Evolutionary conservation across 2,113 vertebrate genomes (phyloP).

Genomic region (Cygnus buccinator): DNA sequence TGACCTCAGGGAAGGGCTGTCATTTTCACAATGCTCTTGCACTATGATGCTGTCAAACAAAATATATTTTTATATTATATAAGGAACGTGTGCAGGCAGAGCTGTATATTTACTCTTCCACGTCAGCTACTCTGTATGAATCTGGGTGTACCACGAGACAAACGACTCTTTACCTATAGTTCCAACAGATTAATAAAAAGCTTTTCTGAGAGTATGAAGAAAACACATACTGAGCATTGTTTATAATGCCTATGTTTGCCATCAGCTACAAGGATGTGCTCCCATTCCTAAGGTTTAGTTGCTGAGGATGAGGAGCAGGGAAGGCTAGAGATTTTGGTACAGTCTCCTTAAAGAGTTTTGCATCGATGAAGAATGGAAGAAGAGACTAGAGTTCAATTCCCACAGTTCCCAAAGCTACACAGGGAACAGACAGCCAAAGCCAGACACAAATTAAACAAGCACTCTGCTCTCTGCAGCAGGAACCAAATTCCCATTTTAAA

Average conservation of each 20-base stretch:
- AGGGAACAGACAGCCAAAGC: fast-evolving
- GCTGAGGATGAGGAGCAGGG: background rate
- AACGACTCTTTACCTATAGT: background rate
- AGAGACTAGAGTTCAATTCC: background rate
- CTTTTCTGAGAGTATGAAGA: background rate
- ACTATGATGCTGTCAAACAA: background rate
- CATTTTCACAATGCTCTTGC: background rate
- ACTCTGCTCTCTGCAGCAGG: background rate
- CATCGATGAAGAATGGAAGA: background rate
- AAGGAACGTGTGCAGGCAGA: background rate
- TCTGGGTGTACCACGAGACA: background rate
- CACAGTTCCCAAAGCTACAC: background rate
- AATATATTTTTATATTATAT: slow-evolving; percentile 9
- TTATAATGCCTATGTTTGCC: background rate
- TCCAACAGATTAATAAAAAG: background rate
- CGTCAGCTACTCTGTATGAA: background rate
- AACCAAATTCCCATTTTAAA: background rate
- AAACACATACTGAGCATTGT: background rate
- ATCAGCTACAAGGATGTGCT: background rate
- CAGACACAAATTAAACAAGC: background rate
- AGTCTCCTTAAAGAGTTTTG: background rate
- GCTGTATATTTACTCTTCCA: background rate
- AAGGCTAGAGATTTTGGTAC: background rate
- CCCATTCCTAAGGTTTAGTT: background rate
- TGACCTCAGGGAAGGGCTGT: background rate